Conservation (phyloP, 2,113 vertebrate species). For the Mustela nigripes region DNA sequence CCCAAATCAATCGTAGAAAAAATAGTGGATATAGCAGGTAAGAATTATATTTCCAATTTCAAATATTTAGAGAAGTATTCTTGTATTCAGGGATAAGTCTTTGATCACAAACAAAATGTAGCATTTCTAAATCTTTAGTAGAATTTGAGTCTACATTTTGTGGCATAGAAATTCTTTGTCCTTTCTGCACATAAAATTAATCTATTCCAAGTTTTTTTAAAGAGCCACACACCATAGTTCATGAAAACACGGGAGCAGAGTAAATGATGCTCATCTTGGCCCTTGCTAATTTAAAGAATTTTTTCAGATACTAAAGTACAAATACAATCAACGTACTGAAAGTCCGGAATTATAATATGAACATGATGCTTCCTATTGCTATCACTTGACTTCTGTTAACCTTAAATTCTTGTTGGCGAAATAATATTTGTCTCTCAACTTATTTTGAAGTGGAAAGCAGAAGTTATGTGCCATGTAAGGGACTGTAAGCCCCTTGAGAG, state of each 20-base stretch:
- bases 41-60: constrained; percentile 37
- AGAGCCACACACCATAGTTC: not conserved
- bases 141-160: not conserved
- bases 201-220: not conserved
- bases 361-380: not conserved
- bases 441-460: not conserved
- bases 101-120: not conserved
- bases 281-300: constrained; percentile 21
- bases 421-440: not conserved
- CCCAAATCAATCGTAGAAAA: constrained; percentile 22
- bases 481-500: not conserved
- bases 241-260: not conserved
- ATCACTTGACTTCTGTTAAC: not conserved
- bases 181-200: not conserved
- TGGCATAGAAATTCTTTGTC: not conserved
- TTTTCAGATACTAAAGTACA: not conserved
- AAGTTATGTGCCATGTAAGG: not conserved
- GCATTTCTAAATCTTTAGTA: not conserved
- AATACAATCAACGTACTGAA: not conserved
- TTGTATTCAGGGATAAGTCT: not conserved
- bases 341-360: not conserved
- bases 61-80: not conserved
- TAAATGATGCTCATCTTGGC: constrained; percentile 17
- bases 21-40: not conserved
- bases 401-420: not conserved